Percentiles rank a stretch among this genome's conserved stretches.
phyloP scores from a whole-genome alignment of 2,113 vertebrate genomes.

The Pica pica region DNA sequence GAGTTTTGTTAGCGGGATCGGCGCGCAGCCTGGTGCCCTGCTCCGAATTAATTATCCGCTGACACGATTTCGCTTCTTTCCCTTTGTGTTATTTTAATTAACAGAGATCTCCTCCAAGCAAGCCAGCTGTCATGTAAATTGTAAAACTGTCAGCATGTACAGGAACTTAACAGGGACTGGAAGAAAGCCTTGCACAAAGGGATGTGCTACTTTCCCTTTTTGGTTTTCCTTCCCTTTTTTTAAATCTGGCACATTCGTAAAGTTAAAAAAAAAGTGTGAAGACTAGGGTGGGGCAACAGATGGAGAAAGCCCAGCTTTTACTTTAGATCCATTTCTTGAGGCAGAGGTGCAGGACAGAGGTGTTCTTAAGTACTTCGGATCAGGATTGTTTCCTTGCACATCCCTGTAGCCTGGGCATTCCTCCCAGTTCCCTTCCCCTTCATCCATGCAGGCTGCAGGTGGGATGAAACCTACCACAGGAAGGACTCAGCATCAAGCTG shows the following conservation, averaged over 20 bases:
- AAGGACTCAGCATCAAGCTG: neutral
- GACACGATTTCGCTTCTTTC: constrained; percentile 63
- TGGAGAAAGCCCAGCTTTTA: neutral
- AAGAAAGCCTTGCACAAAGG: constrained; percentile 35
- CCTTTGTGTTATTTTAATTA: constrained; percentile 80
- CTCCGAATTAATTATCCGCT: constrained; percentile 74
- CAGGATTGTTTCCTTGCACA: neutral
- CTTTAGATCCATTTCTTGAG: neutral
- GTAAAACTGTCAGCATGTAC: constrained; percentile 73
- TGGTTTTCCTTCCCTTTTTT: neutral
- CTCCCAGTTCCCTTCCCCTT: neutral
- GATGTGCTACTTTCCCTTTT: constrained; percentile 31
- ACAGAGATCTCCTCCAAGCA: constrained; percentile 77
- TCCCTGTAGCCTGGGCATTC: neutral
- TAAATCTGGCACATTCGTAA: neutral
- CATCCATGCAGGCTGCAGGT: neutral
- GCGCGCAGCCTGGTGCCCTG: constrained; percentile 47
- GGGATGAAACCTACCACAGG: neutral
- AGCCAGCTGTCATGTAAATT: constrained; percentile 77
- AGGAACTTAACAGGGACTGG: constrained; percentile 66
- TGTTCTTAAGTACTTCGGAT: neutral
- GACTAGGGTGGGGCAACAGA: neutral
- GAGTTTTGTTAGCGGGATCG: constrained; percentile 46
- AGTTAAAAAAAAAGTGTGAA: neutral
- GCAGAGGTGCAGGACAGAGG: neutral